Conservation (phyloP, 2,888 invertebrate species). For the Kryphioiulus occultus region DNA sequence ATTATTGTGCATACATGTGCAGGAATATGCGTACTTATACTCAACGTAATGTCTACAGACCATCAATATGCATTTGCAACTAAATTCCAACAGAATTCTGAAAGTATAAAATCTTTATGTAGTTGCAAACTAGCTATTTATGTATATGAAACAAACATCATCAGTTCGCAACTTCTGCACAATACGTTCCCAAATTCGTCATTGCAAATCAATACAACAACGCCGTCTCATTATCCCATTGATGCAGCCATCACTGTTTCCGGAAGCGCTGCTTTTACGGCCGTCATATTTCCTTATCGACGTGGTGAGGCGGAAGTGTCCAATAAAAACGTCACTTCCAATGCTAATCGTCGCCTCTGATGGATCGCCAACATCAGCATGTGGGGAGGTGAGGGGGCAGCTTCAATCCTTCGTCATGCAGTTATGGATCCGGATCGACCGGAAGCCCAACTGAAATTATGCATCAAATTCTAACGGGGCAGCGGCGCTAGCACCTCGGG, state of each 20-base stretch:
- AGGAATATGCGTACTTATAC: too few relatives aligned
- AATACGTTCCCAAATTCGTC: not conserved
- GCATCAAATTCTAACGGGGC: not conserved
- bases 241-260: not conserved
- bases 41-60: too few relatives aligned
- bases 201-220: not conserved
- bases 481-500: not conserved
- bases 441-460: not conserved
- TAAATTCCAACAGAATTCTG: too few relatives aligned
- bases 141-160: too few relatives aligned
- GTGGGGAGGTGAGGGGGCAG: not conserved
- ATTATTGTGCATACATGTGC: too few relatives aligned
- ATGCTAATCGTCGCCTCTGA: not conserved
- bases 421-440: not conserved
- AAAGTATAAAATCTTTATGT: too few relatives aligned
- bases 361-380: not conserved
- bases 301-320: not conserved
- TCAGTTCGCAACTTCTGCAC: too few relatives aligned
- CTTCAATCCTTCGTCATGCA: not conserved
- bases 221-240: not conserved
- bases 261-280: not conserved
- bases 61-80: too few relatives aligned
- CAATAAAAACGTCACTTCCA: not conserved
- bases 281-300: not conserved
- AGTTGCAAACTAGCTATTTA: too few relatives aligned